Evolutionary conservation across 2,888 invertebrate species (phyloP).

Genomic region (Trichacis sp.): DNA sequence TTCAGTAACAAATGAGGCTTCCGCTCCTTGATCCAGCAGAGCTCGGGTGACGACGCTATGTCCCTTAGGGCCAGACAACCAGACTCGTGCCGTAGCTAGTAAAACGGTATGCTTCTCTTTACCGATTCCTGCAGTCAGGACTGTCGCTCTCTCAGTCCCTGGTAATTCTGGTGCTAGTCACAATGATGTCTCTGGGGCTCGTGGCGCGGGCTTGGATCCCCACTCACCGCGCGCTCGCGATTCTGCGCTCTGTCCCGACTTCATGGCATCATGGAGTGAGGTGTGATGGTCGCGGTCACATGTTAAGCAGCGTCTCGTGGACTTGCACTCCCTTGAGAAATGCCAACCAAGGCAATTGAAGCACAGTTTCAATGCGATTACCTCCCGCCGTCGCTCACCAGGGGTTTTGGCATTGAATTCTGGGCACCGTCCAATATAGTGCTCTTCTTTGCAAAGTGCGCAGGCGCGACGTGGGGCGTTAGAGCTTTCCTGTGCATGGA

Average conservation of each 20-base stretch:
- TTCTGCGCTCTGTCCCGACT: no score
- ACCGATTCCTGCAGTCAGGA: no score
- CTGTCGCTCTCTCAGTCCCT: no score
- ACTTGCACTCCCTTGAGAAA: background rate
- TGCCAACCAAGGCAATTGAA: background rate
- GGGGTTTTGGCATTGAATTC: background rate
- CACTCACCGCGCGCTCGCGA: no score
- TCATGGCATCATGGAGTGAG: background rate
- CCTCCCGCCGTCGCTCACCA: background rate
- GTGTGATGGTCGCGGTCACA: background rate
- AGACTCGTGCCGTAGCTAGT: constrained; percentile 17
- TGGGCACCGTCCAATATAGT: background rate
- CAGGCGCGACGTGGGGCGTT: background rate
- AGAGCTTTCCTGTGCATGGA: no score
- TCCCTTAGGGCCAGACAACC: constrained; percentile 5
- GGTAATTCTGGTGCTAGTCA: no score
- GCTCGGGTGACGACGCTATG: constrained; percentile 6
- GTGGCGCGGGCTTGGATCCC: background rate
- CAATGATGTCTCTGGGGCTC: background rate
- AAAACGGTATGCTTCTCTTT: no score
- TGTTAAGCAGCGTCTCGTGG: background rate
- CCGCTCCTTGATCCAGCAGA: constrained; percentile 22
- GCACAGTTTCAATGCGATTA: background rate
- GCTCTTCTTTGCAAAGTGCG: background rate
- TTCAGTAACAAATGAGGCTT: constrained; percentile 18